Percentiles rank a stretch among this genome's conserved stretches.
Conservation (phyloP, 2,113 vertebrate genomes). For the Chaetura pelagica region DNA sequence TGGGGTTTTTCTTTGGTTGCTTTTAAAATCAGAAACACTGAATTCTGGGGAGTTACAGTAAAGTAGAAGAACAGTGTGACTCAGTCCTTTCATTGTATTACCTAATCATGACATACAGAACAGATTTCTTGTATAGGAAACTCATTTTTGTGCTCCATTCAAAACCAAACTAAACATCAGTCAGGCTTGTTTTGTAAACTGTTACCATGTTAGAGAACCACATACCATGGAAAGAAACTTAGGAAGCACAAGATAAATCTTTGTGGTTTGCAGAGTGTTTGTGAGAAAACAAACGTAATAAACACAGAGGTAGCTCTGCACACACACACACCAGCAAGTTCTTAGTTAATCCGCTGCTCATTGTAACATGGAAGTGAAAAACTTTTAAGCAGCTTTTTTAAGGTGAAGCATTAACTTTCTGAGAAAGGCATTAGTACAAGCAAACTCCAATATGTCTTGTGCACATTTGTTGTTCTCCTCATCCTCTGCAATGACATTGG, state of each 20-base stretch:
- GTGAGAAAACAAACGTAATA: not conserved
- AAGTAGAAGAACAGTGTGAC: not conserved
- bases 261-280: not conserved
- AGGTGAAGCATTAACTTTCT: not conserved
- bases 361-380: not conserved
- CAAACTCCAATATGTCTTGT: not conserved
- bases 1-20: not conserved
- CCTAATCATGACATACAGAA: not conserved
- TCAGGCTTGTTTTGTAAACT: not conserved
- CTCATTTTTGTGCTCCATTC: not conserved
- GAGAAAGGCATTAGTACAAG: not conserved
- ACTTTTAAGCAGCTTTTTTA: not conserved
- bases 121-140: not conserved
- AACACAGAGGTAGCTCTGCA: not conserved
- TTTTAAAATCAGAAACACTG: not conserved
- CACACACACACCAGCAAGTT: not conserved
- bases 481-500: not conserved
- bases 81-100: not conserved
- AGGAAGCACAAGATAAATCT: not conserved
- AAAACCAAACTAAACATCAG: not conserved
- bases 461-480: not conserved
- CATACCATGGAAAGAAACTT: not conserved
- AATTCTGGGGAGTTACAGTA: not conserved
- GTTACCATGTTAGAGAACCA: not conserved
- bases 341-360: not conserved